A percentile compares a stretch with the other conserved stretches of the same genome.
Conservation (phyloP, 1,140 invertebrate genomes). For the Drosophila subobscura region DNA sequence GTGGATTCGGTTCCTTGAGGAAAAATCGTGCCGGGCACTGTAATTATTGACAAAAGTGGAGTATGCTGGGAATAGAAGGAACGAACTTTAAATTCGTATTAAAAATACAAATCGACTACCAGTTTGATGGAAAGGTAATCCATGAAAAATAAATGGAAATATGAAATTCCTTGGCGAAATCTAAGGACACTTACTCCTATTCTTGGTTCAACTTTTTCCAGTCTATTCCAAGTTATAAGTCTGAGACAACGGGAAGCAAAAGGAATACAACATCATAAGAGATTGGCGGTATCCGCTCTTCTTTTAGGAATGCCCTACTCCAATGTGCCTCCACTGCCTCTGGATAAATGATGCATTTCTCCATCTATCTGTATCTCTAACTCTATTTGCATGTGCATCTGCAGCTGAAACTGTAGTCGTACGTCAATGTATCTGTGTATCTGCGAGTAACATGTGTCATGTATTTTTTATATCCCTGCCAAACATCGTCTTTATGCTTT, state of each 20-base stretch:
- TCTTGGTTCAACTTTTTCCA: neutral
- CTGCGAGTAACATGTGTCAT: constrained; percentile 65
- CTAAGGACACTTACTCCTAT: neutral
- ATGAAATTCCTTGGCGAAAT: neutral
- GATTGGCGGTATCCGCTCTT: constrained; percentile 11
- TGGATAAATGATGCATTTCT: constrained; percentile 66
- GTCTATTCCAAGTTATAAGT: neutral
- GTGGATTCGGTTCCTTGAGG: too few relatives aligned
- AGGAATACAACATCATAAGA: constrained; percentile 32
- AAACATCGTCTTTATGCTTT: constrained; percentile 80
- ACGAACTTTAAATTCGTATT: too few relatives aligned
- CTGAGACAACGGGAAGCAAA: constrained; percentile 20
- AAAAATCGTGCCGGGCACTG: too few relatives aligned
- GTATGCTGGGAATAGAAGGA: too few relatives aligned
- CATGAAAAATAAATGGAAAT: neutral
- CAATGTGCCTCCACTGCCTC: constrained; percentile 16
- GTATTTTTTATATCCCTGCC: constrained; percentile 73
- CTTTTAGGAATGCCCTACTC: neutral
- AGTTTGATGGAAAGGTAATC: neutral
- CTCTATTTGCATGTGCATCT: constrained; percentile 36
- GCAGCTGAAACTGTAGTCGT: constrained; percentile 15
- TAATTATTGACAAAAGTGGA: too few relatives aligned
- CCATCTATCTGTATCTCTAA: constrained; percentile 31
- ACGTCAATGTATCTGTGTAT: constrained; percentile 3
- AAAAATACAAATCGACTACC: too few relatives aligned